Base-by-base conservation (phyloP, 2,113 vertebrate genomes). In the Boulengeromyrus knoepffleri region DNA sequence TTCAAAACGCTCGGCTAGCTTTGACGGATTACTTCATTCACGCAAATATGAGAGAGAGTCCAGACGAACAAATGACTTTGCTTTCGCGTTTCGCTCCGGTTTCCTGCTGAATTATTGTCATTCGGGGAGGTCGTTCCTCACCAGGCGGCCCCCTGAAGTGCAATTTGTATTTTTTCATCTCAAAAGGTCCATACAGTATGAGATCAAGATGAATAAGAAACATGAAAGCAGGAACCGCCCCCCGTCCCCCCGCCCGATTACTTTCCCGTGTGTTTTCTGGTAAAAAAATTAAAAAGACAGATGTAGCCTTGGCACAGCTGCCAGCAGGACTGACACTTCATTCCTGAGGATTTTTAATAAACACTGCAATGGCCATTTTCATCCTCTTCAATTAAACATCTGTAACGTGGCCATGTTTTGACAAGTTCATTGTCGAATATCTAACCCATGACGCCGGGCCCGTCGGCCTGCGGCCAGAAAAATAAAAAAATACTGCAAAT, bases 51-150 rank as follows among this genome's bases (percentile, higher is more conserved):
- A 80, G 17, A 95, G 91, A 92, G 92, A 92, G 80, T 90, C 91
- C 88, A 91, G 93, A 93, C 93, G 95, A 94, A 92, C 95, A 95
- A 95, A 94, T 94, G 91, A 94, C 92, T 95, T 92, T 91, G 94
- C 93, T 95, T 93, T 92, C 89, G 87, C 52, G 91, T 92, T 42
- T 42, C 31, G 36, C 36, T 80, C 74, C 19, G 36, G 15, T 42
- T 90, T 89, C 93, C 93, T 89, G 90, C 92, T 92, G 88, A 93
- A 91, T 93, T 91, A 93, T 95, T 93, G 89, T 87, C 96, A 93
- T 95, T 88, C 47, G 90, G 91, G 87, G 52, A 87, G 56, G 8
- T 9, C 5, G 17, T 7, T 47, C 24, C 39, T 53, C 17, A 39
- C 12, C 36, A 56, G 88, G 85, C 89, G 27, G 4, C 36, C 88